phyloP scores from a whole-genome alignment of 2,888 invertebrate species.

The Diplolepis rosae region DNA sequence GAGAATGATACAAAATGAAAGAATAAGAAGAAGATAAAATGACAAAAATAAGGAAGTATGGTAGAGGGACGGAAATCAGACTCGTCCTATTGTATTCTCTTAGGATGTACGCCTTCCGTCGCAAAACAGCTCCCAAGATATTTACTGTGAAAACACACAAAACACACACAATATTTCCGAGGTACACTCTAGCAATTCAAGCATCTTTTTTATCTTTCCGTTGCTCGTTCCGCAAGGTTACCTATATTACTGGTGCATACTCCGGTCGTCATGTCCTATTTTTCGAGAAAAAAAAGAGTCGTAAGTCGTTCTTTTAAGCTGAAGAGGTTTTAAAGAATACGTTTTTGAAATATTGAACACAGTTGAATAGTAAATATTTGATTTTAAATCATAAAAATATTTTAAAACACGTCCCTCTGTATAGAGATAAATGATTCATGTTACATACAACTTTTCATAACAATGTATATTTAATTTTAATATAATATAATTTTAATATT shows the following conservation, averaged over 20 bases:
- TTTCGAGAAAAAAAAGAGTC: not conserved
- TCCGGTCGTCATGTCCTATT: not conserved
- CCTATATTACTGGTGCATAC: not conserved
- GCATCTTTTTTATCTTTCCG: not conserved
- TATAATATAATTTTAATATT: no score
- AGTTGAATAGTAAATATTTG: no score
- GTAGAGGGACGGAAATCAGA: slow-evolving; percentile 49
- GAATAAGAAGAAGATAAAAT: not conserved
- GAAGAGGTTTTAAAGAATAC: no score
- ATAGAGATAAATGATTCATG: no score
- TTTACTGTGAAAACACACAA: slow-evolving; percentile 27
- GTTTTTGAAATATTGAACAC: no score
- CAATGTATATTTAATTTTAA: no score
- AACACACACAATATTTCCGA: slow-evolving; percentile 20
- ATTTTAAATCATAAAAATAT: no score
- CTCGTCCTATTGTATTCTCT: slow-evolving; percentile 45
- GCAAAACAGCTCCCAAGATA: slow-evolving; percentile 30
- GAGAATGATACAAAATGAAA: slow-evolving; percentile 7
- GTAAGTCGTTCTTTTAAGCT: no score
- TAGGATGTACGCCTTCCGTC: slow-evolving; percentile 8
- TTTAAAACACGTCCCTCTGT: no score
- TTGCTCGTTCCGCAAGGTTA: not conserved
- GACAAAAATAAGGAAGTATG: not conserved
- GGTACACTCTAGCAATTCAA: slow-evolving; percentile 12
- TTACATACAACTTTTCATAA: no score